Conservation (phyloP, 2,888 invertebrate species). For the Pseudococcus jackbeardsleyi region DNA sequence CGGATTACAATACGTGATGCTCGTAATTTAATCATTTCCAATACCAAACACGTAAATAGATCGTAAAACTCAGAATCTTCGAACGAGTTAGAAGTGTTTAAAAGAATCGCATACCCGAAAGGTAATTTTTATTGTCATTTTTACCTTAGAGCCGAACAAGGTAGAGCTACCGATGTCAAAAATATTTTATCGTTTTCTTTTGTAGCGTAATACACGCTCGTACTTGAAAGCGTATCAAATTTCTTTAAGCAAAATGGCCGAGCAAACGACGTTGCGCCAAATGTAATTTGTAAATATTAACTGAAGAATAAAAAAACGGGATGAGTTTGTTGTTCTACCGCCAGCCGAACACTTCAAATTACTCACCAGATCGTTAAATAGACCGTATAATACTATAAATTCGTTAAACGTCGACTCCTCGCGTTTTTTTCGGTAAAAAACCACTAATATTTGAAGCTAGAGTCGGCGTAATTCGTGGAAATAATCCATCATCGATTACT, state of each 20-base stretch:
- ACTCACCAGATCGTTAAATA: constrained; percentile 32
- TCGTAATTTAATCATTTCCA: constrained; percentile 52
- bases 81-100: constrained; percentile 19
- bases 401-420: not conserved
- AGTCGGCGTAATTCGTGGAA: constrained; percentile 12
- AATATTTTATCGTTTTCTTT: constrained; percentile 38
- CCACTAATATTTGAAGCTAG: not conserved
- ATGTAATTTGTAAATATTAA: constrained; percentile 29
- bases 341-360: not conserved
- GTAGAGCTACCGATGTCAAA: constrained; percentile 13
- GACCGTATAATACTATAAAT: constrained; percentile 4
- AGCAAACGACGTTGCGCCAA: constrained; percentile 7
- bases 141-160: not conserved
- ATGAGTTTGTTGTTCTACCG: constrained; percentile 17
- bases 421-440: not conserved
- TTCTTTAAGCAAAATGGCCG: not conserved
- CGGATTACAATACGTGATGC: constrained; percentile 30
- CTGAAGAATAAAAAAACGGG: constrained; percentile 1
- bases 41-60: constrained; percentile 49
- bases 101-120: constrained; percentile 13
- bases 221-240: constrained; percentile 20
- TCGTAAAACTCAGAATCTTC: constrained; percentile 37
- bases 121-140: constrained; percentile 30
- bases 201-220: not conserved
- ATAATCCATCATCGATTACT: constrained; percentile 25